Evolutionary conservation across 2,113 vertebrate species (phyloP).

Genomic region (Rhinichthys klamathensis): DNA sequence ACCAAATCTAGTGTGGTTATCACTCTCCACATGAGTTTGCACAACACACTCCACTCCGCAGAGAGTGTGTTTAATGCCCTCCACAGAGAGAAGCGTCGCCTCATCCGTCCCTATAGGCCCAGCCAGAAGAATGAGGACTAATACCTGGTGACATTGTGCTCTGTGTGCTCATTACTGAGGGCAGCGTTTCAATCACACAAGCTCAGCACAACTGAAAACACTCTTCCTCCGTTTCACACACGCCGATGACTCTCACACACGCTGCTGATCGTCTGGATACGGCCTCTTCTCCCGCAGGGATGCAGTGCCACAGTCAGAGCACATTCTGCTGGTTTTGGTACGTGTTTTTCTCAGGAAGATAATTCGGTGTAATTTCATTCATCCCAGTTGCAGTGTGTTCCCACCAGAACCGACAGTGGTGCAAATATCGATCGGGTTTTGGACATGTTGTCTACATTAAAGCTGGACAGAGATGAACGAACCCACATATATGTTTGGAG

Average conservation of each 20-base stretch:
- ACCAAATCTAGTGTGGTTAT: slow-evolving; percentile 10
- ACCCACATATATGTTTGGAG: slow-evolving; percentile 7
- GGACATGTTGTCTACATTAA: background rate
- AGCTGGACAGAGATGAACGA: background rate
- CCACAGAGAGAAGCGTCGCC: background rate
- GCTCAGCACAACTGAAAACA: background rate
- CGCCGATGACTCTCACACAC: background rate
- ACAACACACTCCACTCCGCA: background rate
- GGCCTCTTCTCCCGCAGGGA: background rate
- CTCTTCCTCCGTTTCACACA: background rate
- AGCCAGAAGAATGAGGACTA: slow-evolving; percentile 17
- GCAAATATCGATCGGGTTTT: background rate
- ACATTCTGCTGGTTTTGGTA: background rate
- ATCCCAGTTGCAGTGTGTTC: background rate
- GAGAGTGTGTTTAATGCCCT: slow-evolving; percentile 9
- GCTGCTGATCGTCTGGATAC: background rate
- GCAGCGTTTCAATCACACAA: slow-evolving; percentile 9
- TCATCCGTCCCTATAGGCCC: background rate
- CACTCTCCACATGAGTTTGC: background rate
- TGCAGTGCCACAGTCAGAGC: background rate
- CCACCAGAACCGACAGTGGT: background rate
- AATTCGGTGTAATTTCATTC: background rate
- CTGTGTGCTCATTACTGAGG: slow-evolving; percentile 47
- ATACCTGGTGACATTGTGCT: slow-evolving; percentile 39
- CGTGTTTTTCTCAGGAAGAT: background rate